Evolutionary conservation across 2,113 vertebrate species (phyloP).

Genomic region (Amphilophus citrinellus): DNA sequence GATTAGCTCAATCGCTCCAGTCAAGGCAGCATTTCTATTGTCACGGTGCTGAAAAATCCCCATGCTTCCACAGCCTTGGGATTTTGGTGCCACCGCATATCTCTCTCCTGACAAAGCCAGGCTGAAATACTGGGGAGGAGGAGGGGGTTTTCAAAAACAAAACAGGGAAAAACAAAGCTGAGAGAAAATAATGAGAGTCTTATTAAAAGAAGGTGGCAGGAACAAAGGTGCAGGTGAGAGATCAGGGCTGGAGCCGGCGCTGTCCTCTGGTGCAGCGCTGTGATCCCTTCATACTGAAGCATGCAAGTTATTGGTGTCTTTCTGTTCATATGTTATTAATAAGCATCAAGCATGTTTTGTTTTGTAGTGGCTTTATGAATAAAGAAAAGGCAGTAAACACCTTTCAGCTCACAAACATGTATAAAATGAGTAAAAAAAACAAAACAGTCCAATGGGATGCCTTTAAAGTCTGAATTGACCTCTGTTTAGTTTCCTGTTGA

Average conservation of each 20-base stretch:
- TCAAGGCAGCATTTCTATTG: constrained; percentile 98
- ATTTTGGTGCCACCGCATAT: constrained; percentile 93
- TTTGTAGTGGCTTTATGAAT: constrained; percentile 5
- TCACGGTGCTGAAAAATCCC: constrained; percentile 92
- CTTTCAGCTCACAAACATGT: constrained; percentile 10
- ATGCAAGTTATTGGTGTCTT: not conserved
- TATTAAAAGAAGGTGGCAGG: constrained; percentile 78
- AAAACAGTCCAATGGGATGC: constrained; percentile 6
- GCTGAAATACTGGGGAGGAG: constrained; percentile 82
- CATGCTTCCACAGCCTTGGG: constrained; percentile 90
- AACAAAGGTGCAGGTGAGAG: constrained; percentile 95
- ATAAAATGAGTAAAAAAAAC: not conserved
- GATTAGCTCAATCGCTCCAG: constrained; percentile 99
- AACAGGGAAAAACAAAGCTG: constrained; percentile 89
- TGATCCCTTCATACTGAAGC: constrained; percentile 67
- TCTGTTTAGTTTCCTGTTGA: constrained; percentile 9
- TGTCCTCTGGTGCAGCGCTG: constrained; percentile 80
- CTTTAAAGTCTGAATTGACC: constrained; percentile 10
- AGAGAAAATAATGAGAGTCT: constrained; percentile 91
- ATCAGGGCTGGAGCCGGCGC: constrained; percentile 88
- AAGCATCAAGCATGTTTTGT: constrained; percentile 26
- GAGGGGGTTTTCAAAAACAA: constrained; percentile 66
- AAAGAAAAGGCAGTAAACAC: constrained; percentile 29
- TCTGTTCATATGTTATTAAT: constrained; percentile 20
- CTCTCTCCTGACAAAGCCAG: constrained; percentile 95